phyloP scores from a whole-genome alignment of 1,140 invertebrate genomes.

The Linepithema humile region DNA sequence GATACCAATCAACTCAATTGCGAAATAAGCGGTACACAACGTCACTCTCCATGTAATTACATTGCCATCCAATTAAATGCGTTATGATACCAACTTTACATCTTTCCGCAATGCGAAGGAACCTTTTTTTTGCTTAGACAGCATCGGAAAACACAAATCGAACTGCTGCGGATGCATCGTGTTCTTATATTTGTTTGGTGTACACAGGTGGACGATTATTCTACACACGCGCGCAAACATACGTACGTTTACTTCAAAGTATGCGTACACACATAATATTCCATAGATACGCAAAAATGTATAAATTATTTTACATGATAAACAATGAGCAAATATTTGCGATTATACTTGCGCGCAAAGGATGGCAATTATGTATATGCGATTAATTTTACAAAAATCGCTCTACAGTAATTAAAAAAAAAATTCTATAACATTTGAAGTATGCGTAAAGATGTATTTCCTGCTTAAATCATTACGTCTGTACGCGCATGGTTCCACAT shows the following conservation, averaged over 20 bases:
- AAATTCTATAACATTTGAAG: conserved; percentile 53
- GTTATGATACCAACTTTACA: conserved; percentile 22
- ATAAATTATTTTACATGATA: too few species aligned
- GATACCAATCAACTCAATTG: background rate
- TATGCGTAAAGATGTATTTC: conserved; percentile 50
- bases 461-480: conserved; percentile 45
- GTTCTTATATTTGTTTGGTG: background rate
- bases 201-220: background rate
- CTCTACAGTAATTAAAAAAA: background rate
- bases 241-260: background rate
- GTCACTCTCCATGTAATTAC: conserved; percentile 42
- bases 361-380: background rate
- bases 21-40: background rate
- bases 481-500: background rate
- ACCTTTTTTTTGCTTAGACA: conserved; percentile 51
- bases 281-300: background rate
- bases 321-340: background rate
- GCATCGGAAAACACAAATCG: conserved; percentile 31
- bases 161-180: background rate
- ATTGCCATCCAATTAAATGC: conserved; percentile 39
- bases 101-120: conserved; percentile 34
- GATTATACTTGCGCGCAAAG: background rate
- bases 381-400: background rate
- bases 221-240: too few species aligned
- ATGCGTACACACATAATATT: background rate